Conservation (phyloP, 2,888 invertebrate species). For the Tipula confusa region DNA sequence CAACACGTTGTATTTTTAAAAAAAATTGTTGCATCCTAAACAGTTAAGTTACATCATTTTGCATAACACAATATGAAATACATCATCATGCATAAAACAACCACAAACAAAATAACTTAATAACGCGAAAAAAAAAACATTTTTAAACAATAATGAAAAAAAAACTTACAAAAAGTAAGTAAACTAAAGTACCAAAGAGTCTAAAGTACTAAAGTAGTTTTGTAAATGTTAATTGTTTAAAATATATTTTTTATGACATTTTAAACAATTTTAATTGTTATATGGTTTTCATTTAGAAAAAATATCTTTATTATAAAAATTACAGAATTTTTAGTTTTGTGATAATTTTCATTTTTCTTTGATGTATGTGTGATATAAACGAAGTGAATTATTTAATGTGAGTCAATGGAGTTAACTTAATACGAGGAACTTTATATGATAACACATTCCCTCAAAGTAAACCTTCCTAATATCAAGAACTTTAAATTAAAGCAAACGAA, state of each 20-base stretch:
- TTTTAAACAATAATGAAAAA: background rate
- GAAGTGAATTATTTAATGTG: no score
- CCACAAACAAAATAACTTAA: background rate
- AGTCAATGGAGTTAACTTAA: no score
- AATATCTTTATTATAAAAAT: background rate
- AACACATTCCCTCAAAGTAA: no score
- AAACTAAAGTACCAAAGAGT: no score
- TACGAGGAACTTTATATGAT: no score
- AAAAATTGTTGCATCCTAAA: no score
- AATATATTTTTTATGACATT: background rate
- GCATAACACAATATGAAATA: background rate
- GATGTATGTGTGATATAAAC: no score
- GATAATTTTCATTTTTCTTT: background rate
- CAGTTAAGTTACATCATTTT: no score
- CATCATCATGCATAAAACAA: background rate
- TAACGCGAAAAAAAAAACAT: background rate
- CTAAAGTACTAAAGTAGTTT: background rate
- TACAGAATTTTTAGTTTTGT: no score
- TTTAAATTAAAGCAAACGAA: no score
- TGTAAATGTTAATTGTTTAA: background rate
- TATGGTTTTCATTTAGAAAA: background rate
- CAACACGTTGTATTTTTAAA: no score
- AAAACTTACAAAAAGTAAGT: background rate
- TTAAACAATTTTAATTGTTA: slow-evolving; percentile 15
- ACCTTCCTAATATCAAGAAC: no score